Evolutionary conservation across 2,113 vertebrate genomes (phyloP).

Genomic region (Cepphus grylle): DNA sequence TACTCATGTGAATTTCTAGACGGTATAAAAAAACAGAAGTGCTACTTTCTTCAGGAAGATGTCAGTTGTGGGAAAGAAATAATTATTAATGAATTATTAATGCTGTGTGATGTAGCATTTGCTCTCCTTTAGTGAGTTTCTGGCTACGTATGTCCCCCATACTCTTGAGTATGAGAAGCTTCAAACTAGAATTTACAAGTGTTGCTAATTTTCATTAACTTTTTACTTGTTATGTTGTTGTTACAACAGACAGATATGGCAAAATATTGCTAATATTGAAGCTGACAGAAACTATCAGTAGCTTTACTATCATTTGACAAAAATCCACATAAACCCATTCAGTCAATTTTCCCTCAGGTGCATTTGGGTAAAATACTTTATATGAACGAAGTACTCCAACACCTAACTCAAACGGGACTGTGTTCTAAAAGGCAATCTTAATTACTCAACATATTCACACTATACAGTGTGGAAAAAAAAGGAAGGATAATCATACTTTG

Average conservation of each 20-base stretch:
- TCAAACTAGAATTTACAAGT: not conserved
- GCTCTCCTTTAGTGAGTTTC: not conserved
- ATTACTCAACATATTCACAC: not conserved
- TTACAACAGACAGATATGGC: not conserved
- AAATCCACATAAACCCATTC: not conserved
- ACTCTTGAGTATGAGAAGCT: not conserved
- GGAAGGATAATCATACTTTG: not conserved
- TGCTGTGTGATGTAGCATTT: not conserved
- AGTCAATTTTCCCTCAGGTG: not conserved
- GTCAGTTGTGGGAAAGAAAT: not conserved
- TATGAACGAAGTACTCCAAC: not conserved
- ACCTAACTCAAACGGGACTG: not conserved
- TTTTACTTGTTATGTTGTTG: not conserved
- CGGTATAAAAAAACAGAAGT: not conserved
- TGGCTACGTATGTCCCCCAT: not conserved
- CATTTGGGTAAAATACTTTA: not conserved
- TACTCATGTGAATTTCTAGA: conserved; percentile 35
- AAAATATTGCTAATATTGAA: not conserved
- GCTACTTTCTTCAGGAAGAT: not conserved
- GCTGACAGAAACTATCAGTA: not conserved
- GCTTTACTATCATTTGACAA: not conserved
- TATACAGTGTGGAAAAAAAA: not conserved
- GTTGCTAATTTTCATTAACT: not conserved
- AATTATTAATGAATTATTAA: conserved; percentile 11
- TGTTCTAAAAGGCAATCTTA: not conserved